Evolutionary conservation across 23 tunicate genomes (phyloP), one percentile per base, ranked within the genome.

Genomic region (Diplosoma virens): DNA sequence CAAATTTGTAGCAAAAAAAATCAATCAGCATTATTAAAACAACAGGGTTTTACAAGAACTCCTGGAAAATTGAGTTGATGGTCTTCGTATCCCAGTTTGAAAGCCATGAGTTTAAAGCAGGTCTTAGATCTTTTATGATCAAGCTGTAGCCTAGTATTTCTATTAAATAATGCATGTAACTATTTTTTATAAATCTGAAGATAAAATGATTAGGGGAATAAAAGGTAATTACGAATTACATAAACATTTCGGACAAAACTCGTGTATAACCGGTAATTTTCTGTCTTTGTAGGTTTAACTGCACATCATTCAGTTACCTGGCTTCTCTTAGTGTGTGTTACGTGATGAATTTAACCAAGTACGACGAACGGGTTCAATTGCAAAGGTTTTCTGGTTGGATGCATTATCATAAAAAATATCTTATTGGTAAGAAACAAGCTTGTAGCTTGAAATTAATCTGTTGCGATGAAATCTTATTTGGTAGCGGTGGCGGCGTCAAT

Each of bases 241-340:
- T 41, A 41, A 7, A 9, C 9, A 14, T 41, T 41, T 41, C 9
- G 50, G 50, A 41, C 50, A 7, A 41, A 9, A 14, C 50, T 41
- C 50, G 50, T 56, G 6, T 56, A 9, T 9, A 45, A 45, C 11
- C 11, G 16, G 16, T 45, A 9, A 9, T 45, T 9, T 45, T 45
- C 16, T 6, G 17, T 24, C 7, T 29, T 79, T 79, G 21, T 35
- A 79, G 84, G 0, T 79, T 79, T 26, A 41, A 32, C 27, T 79
- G 84, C 66, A 26, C 20, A 21, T 79, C 84, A 17, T 79, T 79
- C 66, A 79, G 76, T 32, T 79, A 66, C 1, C 67, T 48, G n/a
- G 66, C 17, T 17, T 33, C 76, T 25, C 24, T 67, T 30, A 17
- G 45, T 5, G 30, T 65, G 26, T 79, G 84, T 47, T 79, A 47